Conservation (phyloP, 2,888 invertebrate species). For the Spisula solida region DNA sequence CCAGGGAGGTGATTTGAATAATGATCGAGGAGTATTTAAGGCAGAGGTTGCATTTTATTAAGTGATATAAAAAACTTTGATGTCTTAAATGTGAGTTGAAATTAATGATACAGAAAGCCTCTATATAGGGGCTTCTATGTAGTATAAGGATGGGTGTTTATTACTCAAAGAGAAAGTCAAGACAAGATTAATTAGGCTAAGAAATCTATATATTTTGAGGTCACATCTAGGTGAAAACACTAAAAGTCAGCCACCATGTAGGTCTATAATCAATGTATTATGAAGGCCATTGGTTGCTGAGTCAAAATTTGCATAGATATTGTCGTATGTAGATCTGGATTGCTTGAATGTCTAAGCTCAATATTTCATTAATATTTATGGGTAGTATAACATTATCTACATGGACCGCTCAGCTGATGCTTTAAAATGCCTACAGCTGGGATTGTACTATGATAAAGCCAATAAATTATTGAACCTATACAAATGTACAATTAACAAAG, state of each 20-base stretch:
- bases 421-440: not conserved
- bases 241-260: not conserved
- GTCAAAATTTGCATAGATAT: not conserved
- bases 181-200: not conserved
- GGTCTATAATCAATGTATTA: not conserved
- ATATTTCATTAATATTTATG: constrained; percentile 14
- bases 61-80: not conserved
- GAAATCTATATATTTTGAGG: not conserved
- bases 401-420: no score
- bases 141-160: not conserved
- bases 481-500: no score
- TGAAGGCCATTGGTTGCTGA: not conserved
- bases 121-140: not conserved
- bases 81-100: not conserved
- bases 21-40: not conserved
- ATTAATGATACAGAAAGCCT: not conserved
- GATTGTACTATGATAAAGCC: not conserved
- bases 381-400: not conserved
- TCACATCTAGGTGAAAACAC: not conserved
- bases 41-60: not conserved
- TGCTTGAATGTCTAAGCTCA: not conserved
- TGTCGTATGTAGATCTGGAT: not conserved
- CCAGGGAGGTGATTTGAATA: not conserved
- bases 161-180: not conserved
- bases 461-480: no score